These are phyloP conservation scores for Zosterops borbonicus DNA, from an alignment of 2,113 vertebrate genomes.

Conservation along the genomic window DNA sequence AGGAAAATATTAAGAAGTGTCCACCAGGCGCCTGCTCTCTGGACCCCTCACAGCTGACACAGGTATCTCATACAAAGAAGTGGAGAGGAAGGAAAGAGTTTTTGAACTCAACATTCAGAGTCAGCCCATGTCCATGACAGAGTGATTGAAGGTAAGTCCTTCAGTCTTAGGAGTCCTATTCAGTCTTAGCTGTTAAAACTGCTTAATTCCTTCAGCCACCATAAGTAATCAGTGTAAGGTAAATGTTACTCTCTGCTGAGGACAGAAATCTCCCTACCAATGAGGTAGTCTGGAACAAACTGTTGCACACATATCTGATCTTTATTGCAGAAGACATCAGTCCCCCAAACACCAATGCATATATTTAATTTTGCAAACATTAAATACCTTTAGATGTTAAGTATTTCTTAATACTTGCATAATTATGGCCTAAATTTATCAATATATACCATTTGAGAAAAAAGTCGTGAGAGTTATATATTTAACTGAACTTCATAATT, in stretches of 20 bases:
- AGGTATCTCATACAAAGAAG: background rate
- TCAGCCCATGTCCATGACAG: background rate
- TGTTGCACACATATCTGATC: background rate
- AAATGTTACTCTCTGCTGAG: background rate
- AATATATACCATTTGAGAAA: background rate
- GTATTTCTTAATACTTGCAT: background rate
- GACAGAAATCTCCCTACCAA: background rate
- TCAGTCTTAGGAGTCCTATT: background rate
- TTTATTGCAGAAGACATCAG: background rate
- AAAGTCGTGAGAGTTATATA: background rate
- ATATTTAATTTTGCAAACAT: background rate
- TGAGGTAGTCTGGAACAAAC: background rate
- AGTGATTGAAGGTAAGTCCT: background rate
- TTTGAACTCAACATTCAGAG: background rate
- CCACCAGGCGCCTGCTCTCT: background rate
- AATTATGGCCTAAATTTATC: constrained; percentile 6
- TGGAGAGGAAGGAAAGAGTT: background rate
- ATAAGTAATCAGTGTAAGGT: background rate
- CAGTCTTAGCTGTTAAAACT: background rate
- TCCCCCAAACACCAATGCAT: background rate
- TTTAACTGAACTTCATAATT: constrained; percentile 24
- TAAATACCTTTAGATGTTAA: background rate
- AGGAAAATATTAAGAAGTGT: background rate
- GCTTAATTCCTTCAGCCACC: background rate
- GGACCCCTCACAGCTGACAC: background rate